These are phyloP conservation scores for Nematostella vectensis DNA, from an alignment of 92 coral and sea anemone genomes.

Conservation along the genomic window DNA sequence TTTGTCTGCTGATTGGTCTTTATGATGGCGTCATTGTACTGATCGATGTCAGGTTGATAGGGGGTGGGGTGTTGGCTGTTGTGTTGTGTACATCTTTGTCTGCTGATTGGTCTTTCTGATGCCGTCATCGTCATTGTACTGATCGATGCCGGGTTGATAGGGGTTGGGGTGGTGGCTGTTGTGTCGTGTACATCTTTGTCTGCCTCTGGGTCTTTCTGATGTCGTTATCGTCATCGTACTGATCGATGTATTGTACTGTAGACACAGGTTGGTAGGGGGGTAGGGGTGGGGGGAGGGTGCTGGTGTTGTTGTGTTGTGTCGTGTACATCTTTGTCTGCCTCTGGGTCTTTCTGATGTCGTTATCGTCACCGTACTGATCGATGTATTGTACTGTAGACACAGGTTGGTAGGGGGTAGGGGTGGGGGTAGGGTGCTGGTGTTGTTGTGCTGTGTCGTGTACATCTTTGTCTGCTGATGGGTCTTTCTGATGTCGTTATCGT, in stretches of 20 bases:
- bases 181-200: slow-evolving; percentile 3
- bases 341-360: not conserved
- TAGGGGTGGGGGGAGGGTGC: too few relatives aligned
- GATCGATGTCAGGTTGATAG: not conserved
- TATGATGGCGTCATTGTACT: not conserved
- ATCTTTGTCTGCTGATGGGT: too few relatives aligned
- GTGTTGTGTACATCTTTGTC: slow-evolving; percentile 4
- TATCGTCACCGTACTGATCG: not conserved
- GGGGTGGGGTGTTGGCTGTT: not conserved
- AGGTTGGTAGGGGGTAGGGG: not conserved
- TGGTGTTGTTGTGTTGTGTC: too few relatives aligned
- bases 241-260: not conserved
- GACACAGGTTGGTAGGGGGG: not conserved
- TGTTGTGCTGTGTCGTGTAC: too few relatives aligned
- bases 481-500: too few relatives aligned
- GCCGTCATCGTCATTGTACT: not conserved
- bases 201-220: not conserved
- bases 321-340: too few relatives aligned
- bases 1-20: too few relatives aligned
- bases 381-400: not conserved
- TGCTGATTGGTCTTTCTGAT: not conserved
- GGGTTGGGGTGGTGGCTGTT: too few relatives aligned
- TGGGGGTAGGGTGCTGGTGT: too few relatives aligned
- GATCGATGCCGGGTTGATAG: too few relatives aligned
- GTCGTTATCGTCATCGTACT: not conserved